Conservation (phyloP, 2,888 invertebrate genomes). For the Synanthedon vespiformis region DNA sequence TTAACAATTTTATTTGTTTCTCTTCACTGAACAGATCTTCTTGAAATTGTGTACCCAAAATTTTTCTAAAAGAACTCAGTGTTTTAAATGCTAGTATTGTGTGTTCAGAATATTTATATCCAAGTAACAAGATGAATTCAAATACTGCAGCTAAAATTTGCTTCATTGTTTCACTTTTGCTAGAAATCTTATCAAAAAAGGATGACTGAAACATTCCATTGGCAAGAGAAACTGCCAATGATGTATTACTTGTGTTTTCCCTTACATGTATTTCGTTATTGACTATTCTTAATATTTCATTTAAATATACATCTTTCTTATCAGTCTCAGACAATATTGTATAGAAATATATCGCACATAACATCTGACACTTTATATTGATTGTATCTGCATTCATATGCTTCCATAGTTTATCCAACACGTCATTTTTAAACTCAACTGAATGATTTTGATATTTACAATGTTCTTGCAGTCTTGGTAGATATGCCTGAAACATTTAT, state of each 20-base stretch:
- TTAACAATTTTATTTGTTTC: slow-evolving; percentile 49
- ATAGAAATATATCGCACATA: slow-evolving; percentile 54
- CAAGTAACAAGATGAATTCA: slow-evolving; percentile 33
- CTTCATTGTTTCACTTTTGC: slow-evolving; percentile 11
- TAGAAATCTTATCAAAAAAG: slow-evolving; percentile 22
- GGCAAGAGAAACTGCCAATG: slow-evolving; percentile 36
- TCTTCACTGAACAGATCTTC: slow-evolving; percentile 22
- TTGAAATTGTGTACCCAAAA: slow-evolving; percentile 37
- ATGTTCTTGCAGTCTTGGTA: slow-evolving; percentile 24
- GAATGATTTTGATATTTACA: slow-evolving; percentile 5
- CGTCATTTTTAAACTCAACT: slow-evolving; percentile 16
- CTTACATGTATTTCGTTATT: slow-evolving; percentile 19
- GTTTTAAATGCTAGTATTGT: slow-evolving; percentile 66
- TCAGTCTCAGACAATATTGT: slow-evolving; percentile 27
- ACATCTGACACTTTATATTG: slow-evolving; percentile 48
- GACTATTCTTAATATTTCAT: slow-evolving; percentile 22
- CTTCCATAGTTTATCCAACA: slow-evolving; percentile 31
- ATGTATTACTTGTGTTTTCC: slow-evolving; percentile 14
- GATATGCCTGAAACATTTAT: slow-evolving; percentile 33
- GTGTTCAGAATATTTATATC: slow-evolving; percentile 64
- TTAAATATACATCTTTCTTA: slow-evolving; percentile 27
- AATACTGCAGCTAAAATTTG: slow-evolving; percentile 26
- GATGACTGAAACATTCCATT: slow-evolving; percentile 59
- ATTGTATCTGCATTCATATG: slow-evolving; percentile 33
- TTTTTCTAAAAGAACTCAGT: slow-evolving; percentile 50